Conservation (phyloP, 1,140 invertebrate genomes). For the Sycophaga agraensis region DNA sequence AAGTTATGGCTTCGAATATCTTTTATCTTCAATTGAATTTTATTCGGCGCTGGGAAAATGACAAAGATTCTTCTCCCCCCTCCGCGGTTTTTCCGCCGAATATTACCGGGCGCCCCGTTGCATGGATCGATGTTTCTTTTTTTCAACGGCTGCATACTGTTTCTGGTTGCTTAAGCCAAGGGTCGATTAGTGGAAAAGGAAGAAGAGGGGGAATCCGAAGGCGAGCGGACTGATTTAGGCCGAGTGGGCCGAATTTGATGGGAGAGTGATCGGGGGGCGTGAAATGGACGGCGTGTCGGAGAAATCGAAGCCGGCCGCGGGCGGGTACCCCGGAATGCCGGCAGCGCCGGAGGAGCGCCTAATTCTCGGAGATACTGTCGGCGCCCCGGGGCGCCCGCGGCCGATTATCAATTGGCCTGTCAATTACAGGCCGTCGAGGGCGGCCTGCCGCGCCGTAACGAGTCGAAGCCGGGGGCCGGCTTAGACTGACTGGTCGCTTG, state of each 20-base stretch:
- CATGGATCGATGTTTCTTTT: too few species aligned
- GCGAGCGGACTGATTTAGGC: not conserved
- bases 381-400: too few species aligned
- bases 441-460: constrained; percentile 3
- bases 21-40: too few species aligned
- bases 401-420: constrained; percentile 52
- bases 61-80: too few species aligned
- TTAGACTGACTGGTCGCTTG: constrained; percentile 41
- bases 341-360: constrained; percentile 18
- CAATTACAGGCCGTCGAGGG: constrained; percentile 47
- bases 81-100: too few species aligned
- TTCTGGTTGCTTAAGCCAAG: too few species aligned
- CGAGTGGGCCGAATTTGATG: not conserved
- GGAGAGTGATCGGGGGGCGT: not conserved
- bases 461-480: constrained; percentile 10
- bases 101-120: too few species aligned
- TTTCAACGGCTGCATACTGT: too few species aligned
- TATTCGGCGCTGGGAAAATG: too few species aligned
- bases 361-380: constrained; percentile 42
- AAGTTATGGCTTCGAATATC: too few species aligned
- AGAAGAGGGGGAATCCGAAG: not conserved
- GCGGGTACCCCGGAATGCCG: not conserved
- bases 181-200: too few species aligned
- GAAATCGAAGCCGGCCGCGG: constrained; percentile 5
- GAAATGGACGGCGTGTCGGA: not conserved